These are phyloP conservation scores for Mesorhabditis spiculigera DNA, from an alignment of 2,888 invertebrate species.

Conservation along the genomic window DNA sequence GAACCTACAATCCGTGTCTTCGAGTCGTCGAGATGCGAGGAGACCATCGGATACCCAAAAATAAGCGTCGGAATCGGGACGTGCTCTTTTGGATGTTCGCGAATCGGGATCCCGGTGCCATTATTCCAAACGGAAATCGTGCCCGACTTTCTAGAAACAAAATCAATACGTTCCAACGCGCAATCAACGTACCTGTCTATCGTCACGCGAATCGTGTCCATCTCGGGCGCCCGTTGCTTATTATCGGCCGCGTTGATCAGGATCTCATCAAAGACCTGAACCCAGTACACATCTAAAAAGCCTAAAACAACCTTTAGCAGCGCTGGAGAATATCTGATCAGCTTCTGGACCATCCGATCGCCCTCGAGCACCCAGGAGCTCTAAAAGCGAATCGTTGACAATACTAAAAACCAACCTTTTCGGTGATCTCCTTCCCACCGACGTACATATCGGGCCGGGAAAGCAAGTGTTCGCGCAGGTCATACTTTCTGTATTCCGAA, in stretches of 20 bases:
- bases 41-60: slow-evolving; percentile 92
- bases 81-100: slow-evolving; percentile 51
- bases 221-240: slow-evolving; percentile 31
- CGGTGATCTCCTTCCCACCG: slow-evolving; percentile 66
- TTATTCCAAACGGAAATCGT: slow-evolving; percentile 66
- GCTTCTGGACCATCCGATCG: slow-evolving; percentile 9
- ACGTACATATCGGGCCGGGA: slow-evolving; percentile 96
- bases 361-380: slow-evolving; percentile 17
- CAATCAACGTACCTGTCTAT: slow-evolving; percentile 61
- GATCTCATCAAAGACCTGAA: slow-evolving; percentile 93
- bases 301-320: slow-evolving; percentile 8
- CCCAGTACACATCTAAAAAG: slow-evolving; percentile 14
- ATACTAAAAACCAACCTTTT: slow-evolving; percentile 7
- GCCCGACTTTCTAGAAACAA: slow-evolving; percentile 12
- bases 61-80: slow-evolving; percentile 88
- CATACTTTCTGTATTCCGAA: slow-evolving; percentile 23
- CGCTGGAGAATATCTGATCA: slow-evolving; percentile 10
- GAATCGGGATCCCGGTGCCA: slow-evolving; percentile 32
- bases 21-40: slow-evolving; percentile 94
- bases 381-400: slow-evolving; percentile 6
- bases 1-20: slow-evolving; percentile 69
- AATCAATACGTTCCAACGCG: background rate
- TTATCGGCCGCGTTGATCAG: slow-evolving; percentile 70
- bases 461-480: slow-evolving; percentile 77
- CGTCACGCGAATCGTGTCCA: slow-evolving; percentile 66